These are phyloP conservation scores for Onthophagus taurus DNA, from an alignment of 1,140 invertebrate genomes.

Conservation along the genomic window DNA sequence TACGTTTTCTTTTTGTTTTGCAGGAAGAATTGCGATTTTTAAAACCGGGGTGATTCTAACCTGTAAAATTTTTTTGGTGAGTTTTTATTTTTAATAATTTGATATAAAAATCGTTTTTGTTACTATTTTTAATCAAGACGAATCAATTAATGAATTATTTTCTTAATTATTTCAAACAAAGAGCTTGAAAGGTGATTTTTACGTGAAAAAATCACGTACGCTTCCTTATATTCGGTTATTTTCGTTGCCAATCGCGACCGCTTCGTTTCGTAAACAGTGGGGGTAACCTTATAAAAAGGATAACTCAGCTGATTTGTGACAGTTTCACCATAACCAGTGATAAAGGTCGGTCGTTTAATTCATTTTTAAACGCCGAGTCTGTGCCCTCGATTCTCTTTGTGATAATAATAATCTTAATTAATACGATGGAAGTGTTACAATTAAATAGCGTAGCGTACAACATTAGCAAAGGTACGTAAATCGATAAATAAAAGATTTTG, in stretches of 20 bases:
- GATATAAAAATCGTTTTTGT: no score
- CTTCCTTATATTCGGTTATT: no score
- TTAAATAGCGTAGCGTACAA: constrained; percentile 10
- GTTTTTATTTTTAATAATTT: no score
- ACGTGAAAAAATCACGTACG: no score
- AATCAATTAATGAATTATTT: no score
- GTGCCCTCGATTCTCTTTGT: not conserved
- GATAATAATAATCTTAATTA: not conserved
- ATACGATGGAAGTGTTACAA: constrained; percentile 26
- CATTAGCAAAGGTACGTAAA: not conserved
- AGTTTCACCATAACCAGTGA: not conserved
- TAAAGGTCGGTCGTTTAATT: not conserved
- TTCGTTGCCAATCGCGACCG: not conserved
- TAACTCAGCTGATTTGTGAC: not conserved
- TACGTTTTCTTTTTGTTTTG: no score
- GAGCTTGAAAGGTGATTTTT: no score
- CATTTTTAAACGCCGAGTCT: not conserved
- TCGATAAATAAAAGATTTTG: not conserved
- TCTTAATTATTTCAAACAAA: no score
- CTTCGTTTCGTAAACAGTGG: not conserved
- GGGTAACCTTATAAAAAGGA: not conserved
- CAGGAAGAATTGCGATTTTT: no score
- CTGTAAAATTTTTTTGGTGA: no score
- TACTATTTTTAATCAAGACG: no score
- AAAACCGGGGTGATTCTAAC: no score